Conservation (phyloP, 2,797 vertebrate genomes). For the Ceryle rudis region DNA sequence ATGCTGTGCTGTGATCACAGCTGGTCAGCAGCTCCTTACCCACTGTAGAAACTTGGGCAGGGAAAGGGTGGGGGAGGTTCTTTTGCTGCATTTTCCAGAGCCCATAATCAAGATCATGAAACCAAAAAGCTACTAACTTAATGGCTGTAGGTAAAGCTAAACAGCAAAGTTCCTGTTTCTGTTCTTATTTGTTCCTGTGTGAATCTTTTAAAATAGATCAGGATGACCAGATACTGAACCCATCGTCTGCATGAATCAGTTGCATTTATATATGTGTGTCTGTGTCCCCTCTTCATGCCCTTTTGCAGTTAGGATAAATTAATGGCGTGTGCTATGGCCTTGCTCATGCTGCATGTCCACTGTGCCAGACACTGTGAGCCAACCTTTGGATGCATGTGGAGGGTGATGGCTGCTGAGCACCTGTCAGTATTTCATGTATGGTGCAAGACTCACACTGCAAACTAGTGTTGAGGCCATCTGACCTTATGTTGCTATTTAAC, state of each 20-base stretch:
- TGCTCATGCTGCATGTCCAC: neutral
- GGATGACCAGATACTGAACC: neutral
- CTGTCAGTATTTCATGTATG: neutral
- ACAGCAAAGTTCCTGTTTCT: neutral
- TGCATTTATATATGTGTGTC: neutral
- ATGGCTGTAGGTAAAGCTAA: neutral
- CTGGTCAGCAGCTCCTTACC: neutral
- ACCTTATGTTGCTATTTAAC: neutral
- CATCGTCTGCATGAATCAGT: neutral
- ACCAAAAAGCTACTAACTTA: neutral
- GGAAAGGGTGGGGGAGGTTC: rapidly evolving
- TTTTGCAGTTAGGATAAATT: neutral
- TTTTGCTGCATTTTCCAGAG: neutral
- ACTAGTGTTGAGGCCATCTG: neutral
- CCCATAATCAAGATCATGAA: neutral
- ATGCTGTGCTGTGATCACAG: neutral
- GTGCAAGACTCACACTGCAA: neutral
- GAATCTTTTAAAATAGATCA: neutral
- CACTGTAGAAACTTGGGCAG: neutral
- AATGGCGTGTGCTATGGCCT: neutral
- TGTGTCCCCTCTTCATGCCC: neutral
- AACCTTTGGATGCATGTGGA: neutral
- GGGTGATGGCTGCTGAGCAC: neutral
- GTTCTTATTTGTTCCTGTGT: neutral
- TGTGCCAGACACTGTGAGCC: neutral